A percentile compares a stretch with the other conserved stretches of the same genome.
These are phyloP conservation scores for Brenthis daphne DNA, from an alignment of 2,888 invertebrate genomes.

Conservation along the genomic window DNA sequence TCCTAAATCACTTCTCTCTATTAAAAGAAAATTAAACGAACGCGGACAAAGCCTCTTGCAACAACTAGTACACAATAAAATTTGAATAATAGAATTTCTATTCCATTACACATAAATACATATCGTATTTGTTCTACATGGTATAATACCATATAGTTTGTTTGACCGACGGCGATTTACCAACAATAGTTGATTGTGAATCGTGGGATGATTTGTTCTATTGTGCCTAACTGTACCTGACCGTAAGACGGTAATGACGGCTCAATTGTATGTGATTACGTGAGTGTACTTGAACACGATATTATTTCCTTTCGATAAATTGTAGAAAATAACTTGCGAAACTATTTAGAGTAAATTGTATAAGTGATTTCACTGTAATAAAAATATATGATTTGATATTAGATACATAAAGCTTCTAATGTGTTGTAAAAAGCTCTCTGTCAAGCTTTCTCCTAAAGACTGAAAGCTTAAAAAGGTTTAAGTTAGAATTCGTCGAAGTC, in stretches of 20 bases:
- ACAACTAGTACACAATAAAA: no score
- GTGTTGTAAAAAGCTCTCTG: no score
- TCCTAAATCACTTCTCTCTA: no score
- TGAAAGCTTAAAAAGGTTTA: no score
- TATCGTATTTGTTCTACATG: constrained; percentile 8
- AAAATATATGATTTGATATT: no score
- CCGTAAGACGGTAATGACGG: constrained; percentile 44
- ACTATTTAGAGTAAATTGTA: not conserved
- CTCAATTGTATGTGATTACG: constrained; percentile 47
- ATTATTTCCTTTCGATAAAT: constrained; percentile 23
- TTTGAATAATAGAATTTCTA: not conserved
- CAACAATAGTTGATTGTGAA: constrained; percentile 48
- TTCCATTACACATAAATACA: not conserved
- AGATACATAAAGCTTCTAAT: no score
- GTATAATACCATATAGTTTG: constrained; percentile 18
- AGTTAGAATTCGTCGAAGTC: no score
- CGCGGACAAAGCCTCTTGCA: no score
- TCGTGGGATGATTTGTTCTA: constrained; percentile 49
- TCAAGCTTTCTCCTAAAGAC: no score
- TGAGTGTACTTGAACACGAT: constrained; percentile 39
- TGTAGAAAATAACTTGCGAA: constrained; percentile 11
- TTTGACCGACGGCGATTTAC: constrained; percentile 34
- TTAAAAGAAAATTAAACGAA: no score
- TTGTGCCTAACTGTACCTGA: constrained; percentile 46
- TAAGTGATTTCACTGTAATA: no score